Evolutionary conservation across 1,140 invertebrate species (phyloP), one percentile per base, ranked within the genome.

Genomic region (Mycetomoellerius zeteki): DNA sequence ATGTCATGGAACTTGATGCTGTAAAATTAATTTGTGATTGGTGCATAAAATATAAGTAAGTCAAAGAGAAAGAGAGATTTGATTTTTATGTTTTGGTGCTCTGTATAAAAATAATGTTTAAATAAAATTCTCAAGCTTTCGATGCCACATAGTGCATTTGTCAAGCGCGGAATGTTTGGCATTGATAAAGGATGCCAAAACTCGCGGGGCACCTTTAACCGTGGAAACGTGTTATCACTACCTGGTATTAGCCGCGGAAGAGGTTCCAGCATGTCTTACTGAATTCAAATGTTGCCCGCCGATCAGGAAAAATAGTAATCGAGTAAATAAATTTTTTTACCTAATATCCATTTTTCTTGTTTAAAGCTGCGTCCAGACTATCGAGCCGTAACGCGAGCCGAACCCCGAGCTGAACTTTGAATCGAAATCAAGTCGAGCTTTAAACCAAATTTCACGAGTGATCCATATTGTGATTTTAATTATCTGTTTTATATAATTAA

Each of bases 141-240:
- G 96, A 84, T 96, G 97, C 62, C 97, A 98, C 91, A 96, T 98
- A 47, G 97, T 97, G 0, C 97, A 98, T 86, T 94, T 98, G n/a
- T 97, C 97, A 27, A 95, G 97, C 12, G 96, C 96, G 0, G 94
- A 95, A 14, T 96, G 96, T n/a, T 89, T 97, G 24, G 92, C 95
- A 2, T 85, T 96, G 50, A 94, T 96, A 19, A 85, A 90, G 12
- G 88, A 95, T 67, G 94, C 96, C 14, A 96, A 96, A 85, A 76
- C 91, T 37, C 89, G 91, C 6, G 95, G 96, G 6, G 94, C 93
- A 5, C 93, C 92, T 84, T 93, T 98, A 21, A 97, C 97, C 0
- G 96, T 96, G 0, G 97, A 98, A 93, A 98, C 97, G 0, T 97
- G 97, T 92, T 96, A 97, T 80, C 97, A 98, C 92, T 98, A 98